Evolutionary conservation across 2,888 invertebrate species (phyloP), one percentile per base, ranked within the genome.

Genomic region (Cacoxenus indagator): DNA sequence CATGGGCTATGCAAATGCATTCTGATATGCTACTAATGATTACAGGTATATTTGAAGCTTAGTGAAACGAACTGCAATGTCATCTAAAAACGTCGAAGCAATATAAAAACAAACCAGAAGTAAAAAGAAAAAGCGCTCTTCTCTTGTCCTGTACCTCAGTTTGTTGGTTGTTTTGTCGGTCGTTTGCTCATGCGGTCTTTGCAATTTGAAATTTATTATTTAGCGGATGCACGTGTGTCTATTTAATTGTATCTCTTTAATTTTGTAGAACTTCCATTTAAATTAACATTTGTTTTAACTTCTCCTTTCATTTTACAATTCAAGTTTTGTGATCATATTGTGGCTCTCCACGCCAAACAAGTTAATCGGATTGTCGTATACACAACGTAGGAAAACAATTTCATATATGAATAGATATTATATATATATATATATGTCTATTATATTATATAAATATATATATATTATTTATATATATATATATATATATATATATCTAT

Each of bases 221-320:
- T 86, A 78, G 85, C 86, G 86, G 85, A 85, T 86, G 86, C n/a
- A n/a, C n/a, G n/a, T n/a, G n/a, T n/a, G n/a, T n/a, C n/a, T n/a
- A n/a, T 85, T 84, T 85, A 86, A 85, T 85, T 85, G 85, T 76
- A 82, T 83, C 85, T 86, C 85, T 85, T 85, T 84, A 84, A 82
- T 84, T 85, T 83, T 83, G 75, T 46, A 70, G 64, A 68, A 64
- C 67, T 70, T 70, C 64, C 70, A 70, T 68, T 75, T 73, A 59
- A 69, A 80, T 81, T 81, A 74, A 78, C 70, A 70, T 81, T 73
- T 68, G 65, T 81, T 77, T 75, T 46, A 29, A 46, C 61, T 17
- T 59, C 43, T 65, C 26, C 27, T 59, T 37, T 46, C 6, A 51
- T 61, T 29, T 37, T 46, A 14, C 19, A 68, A 76, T 73, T 70